A percentile compares a stretch with the other conserved stretches of the same genome.
These are phyloP conservation scores for Galaxea fascicularis DNA, from an alignment of 92 coral and sea anemone species.

Conservation along the genomic window DNA sequence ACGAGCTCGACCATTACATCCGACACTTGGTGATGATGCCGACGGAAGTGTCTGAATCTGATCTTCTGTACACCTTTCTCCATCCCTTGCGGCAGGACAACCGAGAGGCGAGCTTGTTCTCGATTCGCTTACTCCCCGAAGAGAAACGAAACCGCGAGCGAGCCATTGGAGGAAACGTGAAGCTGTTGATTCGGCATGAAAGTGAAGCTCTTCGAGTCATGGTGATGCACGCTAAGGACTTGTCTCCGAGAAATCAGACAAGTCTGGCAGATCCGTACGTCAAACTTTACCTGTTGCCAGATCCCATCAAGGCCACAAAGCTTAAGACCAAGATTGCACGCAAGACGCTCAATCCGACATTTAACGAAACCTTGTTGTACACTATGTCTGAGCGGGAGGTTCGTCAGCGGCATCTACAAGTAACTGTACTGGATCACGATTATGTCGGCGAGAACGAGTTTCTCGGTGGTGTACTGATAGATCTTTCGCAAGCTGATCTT, in stretches of 20 bases:
- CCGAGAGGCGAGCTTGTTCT: conserved; percentile 79
- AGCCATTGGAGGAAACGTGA: conserved; percentile 86
- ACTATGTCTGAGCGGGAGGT: conserved; percentile 71
- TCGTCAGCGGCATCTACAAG: conserved; percentile 80
- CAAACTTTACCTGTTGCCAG: conserved; percentile 95
- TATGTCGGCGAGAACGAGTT: conserved; percentile 93
- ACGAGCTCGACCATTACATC: conserved; percentile 88
- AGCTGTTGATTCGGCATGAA: conserved; percentile 84
- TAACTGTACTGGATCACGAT: conserved; percentile 98
- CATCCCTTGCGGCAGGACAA: conserved; percentile 86
- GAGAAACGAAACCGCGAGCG: conserved; percentile 86
- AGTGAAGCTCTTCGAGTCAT: conserved; percentile 81
- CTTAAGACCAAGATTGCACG: conserved; percentile 96
- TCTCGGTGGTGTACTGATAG: conserved; percentile 92
- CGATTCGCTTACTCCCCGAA: conserved; percentile 89
- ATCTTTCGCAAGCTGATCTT: conserved; percentile 80
- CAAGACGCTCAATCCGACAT: conserved; percentile 92
- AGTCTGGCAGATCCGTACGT: conserved; percentile 95
- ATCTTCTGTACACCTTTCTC: conserved; percentile 92
- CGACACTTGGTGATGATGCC: conserved; percentile 87
- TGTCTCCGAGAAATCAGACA: conserved; percentile 84
- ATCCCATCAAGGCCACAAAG: conserved; percentile 90
- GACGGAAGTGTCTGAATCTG: conserved; percentile 79
- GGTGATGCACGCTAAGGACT: conserved; percentile 95
- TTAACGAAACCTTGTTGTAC: conserved; percentile 92